Base-by-base conservation (phyloP, 1,140 invertebrate genomes). In the Dreissena rostriformis region DNA sequence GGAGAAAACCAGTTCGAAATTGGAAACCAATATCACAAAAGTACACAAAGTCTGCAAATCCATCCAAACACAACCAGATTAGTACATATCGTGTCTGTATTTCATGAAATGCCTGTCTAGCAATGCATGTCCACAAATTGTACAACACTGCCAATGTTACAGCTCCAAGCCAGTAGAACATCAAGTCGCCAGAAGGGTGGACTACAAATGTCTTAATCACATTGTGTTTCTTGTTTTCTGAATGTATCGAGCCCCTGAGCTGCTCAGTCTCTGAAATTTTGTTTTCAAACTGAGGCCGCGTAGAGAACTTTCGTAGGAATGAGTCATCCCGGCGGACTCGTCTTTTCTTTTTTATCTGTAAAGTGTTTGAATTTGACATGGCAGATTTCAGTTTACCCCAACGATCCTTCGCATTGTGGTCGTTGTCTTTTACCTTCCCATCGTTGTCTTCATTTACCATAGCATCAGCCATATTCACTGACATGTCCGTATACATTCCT, bases 91-190 rank as follows among this genome's bases (percentile, higher is more conserved):
- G 85, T 15, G 84, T 22, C 94, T 97, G 97, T 70, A 98, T 95
- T 91, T 98, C 98, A 28, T 97, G 97, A 92, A 99, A 97, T 90
- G 97, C 98, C 93, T 99, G 97, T 24, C 98, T 95, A 28, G 98
- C 98, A 87, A 99, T 99, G 49, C 98, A 95, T 14, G 98, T 97
- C 98, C 98, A 99, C 29, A 98, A 94, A 94, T 99, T 99, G 94
- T 99, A 99, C 29, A 99, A 95, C 85, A 99, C 97, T 91, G 97
- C 97, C 70, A 96, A 91, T 22, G 97, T 98, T 82, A 98, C 94
- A 28, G 98, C 91, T 94, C 97, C 96, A 82, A 99, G 95, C 98
- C 98, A 99, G 91, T 97, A 97, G 94, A 98, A 98, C 94, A 98
- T 98, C 92, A 98, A 97, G 92, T 97, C 98, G 86, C 97, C 97